Conservation (phyloP, 2,113 vertebrate species). For the Natator depressus region DNA sequence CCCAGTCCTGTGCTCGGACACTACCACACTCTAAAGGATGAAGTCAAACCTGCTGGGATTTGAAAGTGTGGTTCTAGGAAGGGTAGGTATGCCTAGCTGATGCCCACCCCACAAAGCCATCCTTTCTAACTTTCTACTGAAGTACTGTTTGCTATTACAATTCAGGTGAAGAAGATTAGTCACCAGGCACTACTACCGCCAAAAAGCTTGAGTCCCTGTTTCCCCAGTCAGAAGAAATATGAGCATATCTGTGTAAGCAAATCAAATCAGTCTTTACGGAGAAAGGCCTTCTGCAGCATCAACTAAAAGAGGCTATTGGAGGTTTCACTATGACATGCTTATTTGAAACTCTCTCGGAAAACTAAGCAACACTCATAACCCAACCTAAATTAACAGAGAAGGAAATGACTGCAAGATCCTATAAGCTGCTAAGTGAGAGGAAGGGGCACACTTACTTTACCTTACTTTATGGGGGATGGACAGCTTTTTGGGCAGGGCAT, state of each 20-base stretch:
- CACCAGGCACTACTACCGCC: not conserved
- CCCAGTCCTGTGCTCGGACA: not conserved
- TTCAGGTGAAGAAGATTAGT: not conserved
- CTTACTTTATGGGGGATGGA: not conserved
- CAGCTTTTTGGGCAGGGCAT: not conserved
- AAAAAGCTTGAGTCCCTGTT: not conserved
- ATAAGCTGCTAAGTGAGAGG: not conserved
- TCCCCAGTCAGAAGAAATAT: not conserved
- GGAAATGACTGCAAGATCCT: not conserved
- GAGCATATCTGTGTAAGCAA: not conserved
- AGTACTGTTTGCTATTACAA: rapidly evolving
- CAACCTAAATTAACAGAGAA: not conserved
- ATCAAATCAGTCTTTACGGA: not conserved
- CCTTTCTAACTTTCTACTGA: not conserved
- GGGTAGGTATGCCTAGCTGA: not conserved
- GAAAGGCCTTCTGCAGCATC: not conserved
- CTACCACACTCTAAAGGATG: not conserved
- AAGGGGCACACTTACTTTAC: not conserved
- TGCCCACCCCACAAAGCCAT: not conserved
- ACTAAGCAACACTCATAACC: not conserved
- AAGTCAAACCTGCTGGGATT: not conserved
- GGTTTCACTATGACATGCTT: rapidly evolving
- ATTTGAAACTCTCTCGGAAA: not conserved
- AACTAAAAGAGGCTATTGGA: not conserved
- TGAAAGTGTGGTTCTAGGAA: not conserved